Conservation (phyloP, 1,140 invertebrate species). For the Scaptomyza montana region DNA sequence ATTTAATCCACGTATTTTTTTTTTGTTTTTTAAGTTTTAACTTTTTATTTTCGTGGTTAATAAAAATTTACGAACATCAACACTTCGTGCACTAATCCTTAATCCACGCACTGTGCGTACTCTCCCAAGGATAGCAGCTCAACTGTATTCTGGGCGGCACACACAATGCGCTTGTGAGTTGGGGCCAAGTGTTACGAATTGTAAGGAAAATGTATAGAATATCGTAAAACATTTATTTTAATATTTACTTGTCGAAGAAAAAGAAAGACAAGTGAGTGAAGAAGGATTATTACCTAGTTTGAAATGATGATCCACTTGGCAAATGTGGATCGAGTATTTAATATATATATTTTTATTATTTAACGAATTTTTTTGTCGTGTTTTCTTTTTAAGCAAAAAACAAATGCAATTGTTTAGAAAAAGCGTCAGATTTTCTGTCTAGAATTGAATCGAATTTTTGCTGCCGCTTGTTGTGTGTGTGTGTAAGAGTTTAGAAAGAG, state of each 20-base stretch:
- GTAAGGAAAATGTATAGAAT: conserved; percentile 51
- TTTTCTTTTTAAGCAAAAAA: conserved; percentile 63
- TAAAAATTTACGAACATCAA: conserved; percentile 65
- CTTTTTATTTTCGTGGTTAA: conserved; percentile 51
- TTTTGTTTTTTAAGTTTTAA: conserved; percentile 17
- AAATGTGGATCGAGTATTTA: conserved; percentile 69
- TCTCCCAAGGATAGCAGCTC: conserved; percentile 49
- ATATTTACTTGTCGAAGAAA: conserved; percentile 39
- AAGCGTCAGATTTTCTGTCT: conserved; percentile 65
- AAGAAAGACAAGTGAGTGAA: conserved; percentile 61
- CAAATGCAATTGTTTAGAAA: conserved; percentile 80
- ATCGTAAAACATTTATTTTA: conserved; percentile 38
- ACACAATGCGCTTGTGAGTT: conserved; percentile 9
- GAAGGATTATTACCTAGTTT: conserved; percentile 42
- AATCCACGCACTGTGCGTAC: conserved; percentile 10
- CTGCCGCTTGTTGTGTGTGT: conserved; percentile 41
- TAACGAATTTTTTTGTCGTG: conserved; percentile 53
- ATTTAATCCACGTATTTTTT: conserved; percentile 42
- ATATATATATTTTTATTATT: conserved; percentile 39
- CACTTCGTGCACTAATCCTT: conserved; percentile 42
- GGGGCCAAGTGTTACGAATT: conserved; percentile 19
- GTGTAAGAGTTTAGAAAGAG: conserved; percentile 51
- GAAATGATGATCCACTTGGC: conserved; percentile 66
- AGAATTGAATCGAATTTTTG: conserved; percentile 41
- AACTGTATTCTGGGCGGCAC: conserved; percentile 48